These are phyloP conservation scores for Spilosoma lubricipeda DNA, from an alignment of 2,888 invertebrate species.

Conservation along the genomic window DNA sequence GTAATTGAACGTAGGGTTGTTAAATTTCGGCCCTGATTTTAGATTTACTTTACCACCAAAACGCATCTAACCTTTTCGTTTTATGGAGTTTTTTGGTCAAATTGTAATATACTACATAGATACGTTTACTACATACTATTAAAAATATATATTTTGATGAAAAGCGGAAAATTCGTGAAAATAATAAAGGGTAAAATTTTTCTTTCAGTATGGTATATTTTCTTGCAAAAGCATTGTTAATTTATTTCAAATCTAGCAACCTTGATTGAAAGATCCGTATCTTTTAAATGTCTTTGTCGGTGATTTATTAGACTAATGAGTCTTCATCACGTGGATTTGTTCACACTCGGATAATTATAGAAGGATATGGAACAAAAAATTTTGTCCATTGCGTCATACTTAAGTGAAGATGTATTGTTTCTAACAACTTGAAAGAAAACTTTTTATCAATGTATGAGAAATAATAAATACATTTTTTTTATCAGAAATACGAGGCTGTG, in stretches of 20 bases:
- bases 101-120: too few species aligned
- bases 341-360: not conserved
- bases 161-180: not conserved
- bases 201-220: not conserved
- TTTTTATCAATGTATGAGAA: too few species aligned
- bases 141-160: too few species aligned
- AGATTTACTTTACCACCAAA: not conserved
- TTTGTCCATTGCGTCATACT: not conserved
- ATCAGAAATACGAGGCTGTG: not conserved
- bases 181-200: too few species aligned
- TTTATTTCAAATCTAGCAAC: conserved; percentile 17
- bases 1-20: conserved; percentile 37
- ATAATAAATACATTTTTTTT: too few species aligned
- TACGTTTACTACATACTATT: too few species aligned
- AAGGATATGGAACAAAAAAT: not conserved
- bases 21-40: not conserved
- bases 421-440: not conserved
- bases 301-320: conserved; percentile 23
- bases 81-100: too few species aligned
- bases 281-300: conserved; percentile 2
- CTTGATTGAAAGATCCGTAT: conserved; percentile 10
- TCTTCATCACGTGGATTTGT: conserved; percentile 6
- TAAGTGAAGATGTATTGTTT: not conserved
- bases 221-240: not conserved
- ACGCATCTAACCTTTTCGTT: not conserved